Percentiles rank a stretch among this genome's conserved stretches.
Evolutionary conservation across 2,113 vertebrate species (phyloP).

Genomic region (Prietella phreatophila): DNA sequence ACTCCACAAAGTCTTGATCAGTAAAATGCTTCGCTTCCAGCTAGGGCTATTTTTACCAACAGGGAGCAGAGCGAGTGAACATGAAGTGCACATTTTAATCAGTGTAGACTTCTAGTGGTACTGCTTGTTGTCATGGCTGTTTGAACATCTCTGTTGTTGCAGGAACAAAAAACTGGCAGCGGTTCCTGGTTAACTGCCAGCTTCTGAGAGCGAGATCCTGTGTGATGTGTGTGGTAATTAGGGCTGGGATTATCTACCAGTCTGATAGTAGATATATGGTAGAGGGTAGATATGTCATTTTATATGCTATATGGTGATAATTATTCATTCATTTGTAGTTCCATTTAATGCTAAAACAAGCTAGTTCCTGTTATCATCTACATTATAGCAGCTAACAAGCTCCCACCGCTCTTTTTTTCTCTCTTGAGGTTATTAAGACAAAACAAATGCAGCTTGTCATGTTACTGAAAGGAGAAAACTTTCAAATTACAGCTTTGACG

Average conservation of each 20-base stretch:
- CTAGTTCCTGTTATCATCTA: background rate
- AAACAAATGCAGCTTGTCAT: background rate
- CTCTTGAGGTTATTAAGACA: background rate
- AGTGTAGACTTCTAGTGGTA: background rate
- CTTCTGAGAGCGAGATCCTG: background rate
- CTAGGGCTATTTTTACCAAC: background rate
- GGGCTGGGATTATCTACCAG: background rate
- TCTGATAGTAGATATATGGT: no score
- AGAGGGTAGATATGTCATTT: background rate
- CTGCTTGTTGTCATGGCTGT: background rate
- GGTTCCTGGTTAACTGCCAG: constrained; percentile 11
- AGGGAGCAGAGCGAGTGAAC: background rate
- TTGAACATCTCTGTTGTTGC: constrained; percentile 22
- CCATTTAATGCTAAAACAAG: background rate
- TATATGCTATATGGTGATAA: background rate
- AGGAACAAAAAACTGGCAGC: constrained; percentile 19
- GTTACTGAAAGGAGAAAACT: background rate
- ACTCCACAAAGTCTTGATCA: background rate
- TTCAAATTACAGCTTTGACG: background rate
- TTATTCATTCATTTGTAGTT: no score
- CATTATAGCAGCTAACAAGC: background rate
- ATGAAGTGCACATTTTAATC: constrained; percentile 4
- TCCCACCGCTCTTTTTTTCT: background rate
- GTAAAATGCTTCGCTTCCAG: background rate
- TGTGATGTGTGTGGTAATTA: constrained; percentile 22